Evolutionary conservation across 2,797 vertebrate genomes (phyloP).

Genomic region (Ficedula albicollis): DNA sequence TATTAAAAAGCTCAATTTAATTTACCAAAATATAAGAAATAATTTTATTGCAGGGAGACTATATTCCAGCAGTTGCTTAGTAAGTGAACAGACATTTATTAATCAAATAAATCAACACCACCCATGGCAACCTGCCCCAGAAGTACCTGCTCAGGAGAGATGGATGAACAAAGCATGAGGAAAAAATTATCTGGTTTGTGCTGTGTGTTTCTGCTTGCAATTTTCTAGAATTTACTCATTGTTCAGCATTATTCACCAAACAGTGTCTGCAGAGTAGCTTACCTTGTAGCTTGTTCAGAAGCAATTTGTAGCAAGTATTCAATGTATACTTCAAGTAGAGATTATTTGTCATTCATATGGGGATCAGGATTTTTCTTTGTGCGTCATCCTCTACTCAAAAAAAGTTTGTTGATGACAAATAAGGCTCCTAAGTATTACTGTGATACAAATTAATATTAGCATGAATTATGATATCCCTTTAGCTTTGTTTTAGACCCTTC

Average conservation of each 20-base stretch:
- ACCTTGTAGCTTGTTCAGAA: not conserved
- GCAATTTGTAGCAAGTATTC: not conserved
- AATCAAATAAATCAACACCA: constrained; percentile 59
- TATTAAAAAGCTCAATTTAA: constrained; percentile 21
- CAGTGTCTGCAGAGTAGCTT: not conserved
- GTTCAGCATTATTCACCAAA: not conserved
- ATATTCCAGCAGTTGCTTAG: constrained; percentile 11
- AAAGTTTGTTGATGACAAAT: not conserved
- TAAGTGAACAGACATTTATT: constrained; percentile 11
- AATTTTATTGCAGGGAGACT: not conserved
- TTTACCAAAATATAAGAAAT: constrained; percentile 24
- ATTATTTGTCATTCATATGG: not conserved
- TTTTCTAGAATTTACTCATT: constrained; percentile 5
- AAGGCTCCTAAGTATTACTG: not conserved
- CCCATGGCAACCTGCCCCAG: not conserved
- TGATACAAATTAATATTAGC: not conserved
- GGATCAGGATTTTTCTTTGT: not conserved
- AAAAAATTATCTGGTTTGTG: constrained; percentile 11
- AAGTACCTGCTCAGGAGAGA: constrained; percentile 40
- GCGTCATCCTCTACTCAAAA: not conserved
- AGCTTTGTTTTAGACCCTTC: not conserved
- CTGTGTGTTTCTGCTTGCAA: not conserved
- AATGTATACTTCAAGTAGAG: not conserved
- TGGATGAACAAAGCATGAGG: constrained; percentile 33
- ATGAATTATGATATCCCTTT: not conserved